These are phyloP conservation scores for Tetropium fuscum DNA, from an alignment of 2,888 invertebrate genomes.

Conservation along the genomic window DNA sequence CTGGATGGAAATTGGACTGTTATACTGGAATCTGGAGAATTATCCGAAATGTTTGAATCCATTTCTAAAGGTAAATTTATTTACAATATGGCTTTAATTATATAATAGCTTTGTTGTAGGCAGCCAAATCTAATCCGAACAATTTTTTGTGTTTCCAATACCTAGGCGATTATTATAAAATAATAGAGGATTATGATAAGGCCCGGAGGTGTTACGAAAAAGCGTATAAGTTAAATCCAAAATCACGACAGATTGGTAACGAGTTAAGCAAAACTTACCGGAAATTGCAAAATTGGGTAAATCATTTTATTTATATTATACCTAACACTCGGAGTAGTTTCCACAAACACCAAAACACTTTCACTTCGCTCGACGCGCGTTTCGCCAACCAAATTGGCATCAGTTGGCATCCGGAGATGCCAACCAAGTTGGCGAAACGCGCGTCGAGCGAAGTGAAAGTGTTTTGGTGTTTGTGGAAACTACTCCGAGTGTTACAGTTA, in stretches of 20 bases:
- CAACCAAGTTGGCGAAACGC: too few relatives aligned
- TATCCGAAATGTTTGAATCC: slow-evolving; percentile 73
- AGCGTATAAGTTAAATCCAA: slow-evolving; percentile 79
- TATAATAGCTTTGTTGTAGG: slow-evolving; percentile 52
- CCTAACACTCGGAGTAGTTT: too few relatives aligned
- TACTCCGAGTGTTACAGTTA: too few relatives aligned
- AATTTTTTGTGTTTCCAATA: slow-evolving; percentile 80
- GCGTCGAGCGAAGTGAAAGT: too few relatives aligned
- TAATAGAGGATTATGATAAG: slow-evolving; percentile 75
- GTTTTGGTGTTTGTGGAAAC: too few relatives aligned
- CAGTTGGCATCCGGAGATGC: too few relatives aligned
- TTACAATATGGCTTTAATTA: background rate
- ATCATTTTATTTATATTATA: slow-evolving; percentile 24
- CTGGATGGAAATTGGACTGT: slow-evolving; percentile 72
- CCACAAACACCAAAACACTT: too few relatives aligned
- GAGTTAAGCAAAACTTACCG: slow-evolving; percentile 83
- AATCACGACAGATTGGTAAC: slow-evolving; percentile 75
- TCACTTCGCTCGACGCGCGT: too few relatives aligned
- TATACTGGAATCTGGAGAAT: slow-evolving; percentile 72
- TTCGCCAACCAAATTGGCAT: too few relatives aligned
- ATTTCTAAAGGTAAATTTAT: slow-evolving; percentile 70
- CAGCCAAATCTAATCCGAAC: slow-evolving; percentile 80
- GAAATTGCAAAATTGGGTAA: slow-evolving; percentile 74
- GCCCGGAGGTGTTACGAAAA: slow-evolving; percentile 89
- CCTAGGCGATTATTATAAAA: slow-evolving; percentile 81